A percentile compares a stretch with the other conserved stretches of the same genome.
Conservation (phyloP, 2,113 vertebrate genomes). For the Papio anubis region DNA sequence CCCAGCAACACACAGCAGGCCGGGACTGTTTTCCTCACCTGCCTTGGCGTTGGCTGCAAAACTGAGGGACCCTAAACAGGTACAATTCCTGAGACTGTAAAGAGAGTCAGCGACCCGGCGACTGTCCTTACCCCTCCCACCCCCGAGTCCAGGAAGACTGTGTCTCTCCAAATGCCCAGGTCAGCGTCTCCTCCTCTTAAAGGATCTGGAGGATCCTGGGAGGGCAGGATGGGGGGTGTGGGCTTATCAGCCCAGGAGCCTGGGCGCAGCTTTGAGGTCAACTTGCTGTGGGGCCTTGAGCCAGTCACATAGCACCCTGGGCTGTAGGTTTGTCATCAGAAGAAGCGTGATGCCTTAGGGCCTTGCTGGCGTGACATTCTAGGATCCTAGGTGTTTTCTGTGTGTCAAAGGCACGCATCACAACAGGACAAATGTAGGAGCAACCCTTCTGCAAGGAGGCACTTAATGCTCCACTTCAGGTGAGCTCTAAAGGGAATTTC, state of each 20-base stretch:
- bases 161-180: fast-evolving
- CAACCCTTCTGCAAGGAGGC: neutral
- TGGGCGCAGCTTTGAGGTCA: fast-evolving
- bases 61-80: no score
- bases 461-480: fast-evolving
- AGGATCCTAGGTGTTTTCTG: fast-evolving
- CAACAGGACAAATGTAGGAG: fast-evolving
- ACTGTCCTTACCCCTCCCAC: fast-evolving
- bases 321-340: fast-evolving
- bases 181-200: neutral
- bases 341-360: neutral
- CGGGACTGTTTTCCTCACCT: fast-evolving
- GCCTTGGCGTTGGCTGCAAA: neutral
- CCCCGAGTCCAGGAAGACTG: fast-evolving
- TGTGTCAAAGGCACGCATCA: neutral
- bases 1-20: neutral
- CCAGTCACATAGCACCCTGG: neutral
- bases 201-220: no score
- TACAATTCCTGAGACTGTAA: neutral
- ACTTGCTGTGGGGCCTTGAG: neutral
- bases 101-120: fast-evolving
- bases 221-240: neutral
- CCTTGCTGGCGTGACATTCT: neutral
- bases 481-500: neutral
- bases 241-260: no score